A percentile compares a stretch with the other conserved stretches of the same genome.
These are phyloP conservation scores for Cottus gobio DNA, from an alignment of 2,113 vertebrate species.

Conservation along the genomic window DNA sequence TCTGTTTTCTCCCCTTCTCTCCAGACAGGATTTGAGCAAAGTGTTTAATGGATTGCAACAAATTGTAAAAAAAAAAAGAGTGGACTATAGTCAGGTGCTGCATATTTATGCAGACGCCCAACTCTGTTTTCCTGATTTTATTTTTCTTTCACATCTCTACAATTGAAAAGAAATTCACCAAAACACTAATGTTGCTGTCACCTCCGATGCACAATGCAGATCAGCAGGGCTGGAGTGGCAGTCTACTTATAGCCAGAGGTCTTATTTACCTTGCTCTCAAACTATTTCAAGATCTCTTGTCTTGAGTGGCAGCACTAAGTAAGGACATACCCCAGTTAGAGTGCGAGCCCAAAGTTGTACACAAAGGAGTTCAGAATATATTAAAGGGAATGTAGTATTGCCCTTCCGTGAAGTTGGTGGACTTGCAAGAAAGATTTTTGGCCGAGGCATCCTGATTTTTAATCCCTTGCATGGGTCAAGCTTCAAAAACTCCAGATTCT, in stretches of 20 bases:
- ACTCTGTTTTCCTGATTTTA: conserved; percentile 5
- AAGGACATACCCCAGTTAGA: conserved; percentile 9
- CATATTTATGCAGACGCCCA: conserved; percentile 21
- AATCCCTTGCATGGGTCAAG: background rate
- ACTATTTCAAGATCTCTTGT: conserved; percentile 44
- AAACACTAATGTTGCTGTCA: background rate
- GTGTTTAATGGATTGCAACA: conserved; percentile 66
- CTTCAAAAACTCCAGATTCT: background rate
- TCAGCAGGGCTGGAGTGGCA: conserved; percentile 8
- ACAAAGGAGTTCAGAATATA: background rate
- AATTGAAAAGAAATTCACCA: background rate
- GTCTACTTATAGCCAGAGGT: background rate
- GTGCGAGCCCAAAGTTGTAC: background rate
- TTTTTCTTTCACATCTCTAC: conserved; percentile 4
- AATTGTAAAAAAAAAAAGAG: conserved; percentile 54
- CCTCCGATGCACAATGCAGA: background rate
- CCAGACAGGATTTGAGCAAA: conserved; percentile 64
- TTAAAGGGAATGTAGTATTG: background rate
- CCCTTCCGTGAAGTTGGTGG: background rate
- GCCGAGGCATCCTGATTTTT: background rate
- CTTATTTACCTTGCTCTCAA: conserved; percentile 40
- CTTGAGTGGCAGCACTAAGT: conserved; percentile 2
- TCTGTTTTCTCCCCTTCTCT: conserved; percentile 20
- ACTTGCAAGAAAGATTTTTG: background rate
- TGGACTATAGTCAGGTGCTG: conserved; percentile 30